Percentiles rank a stretch among this genome's conserved stretches.
phyloP scores from a whole-genome alignment of 92 coral and sea anemone genomes.

The Palythoa caribaeorum region DNA sequence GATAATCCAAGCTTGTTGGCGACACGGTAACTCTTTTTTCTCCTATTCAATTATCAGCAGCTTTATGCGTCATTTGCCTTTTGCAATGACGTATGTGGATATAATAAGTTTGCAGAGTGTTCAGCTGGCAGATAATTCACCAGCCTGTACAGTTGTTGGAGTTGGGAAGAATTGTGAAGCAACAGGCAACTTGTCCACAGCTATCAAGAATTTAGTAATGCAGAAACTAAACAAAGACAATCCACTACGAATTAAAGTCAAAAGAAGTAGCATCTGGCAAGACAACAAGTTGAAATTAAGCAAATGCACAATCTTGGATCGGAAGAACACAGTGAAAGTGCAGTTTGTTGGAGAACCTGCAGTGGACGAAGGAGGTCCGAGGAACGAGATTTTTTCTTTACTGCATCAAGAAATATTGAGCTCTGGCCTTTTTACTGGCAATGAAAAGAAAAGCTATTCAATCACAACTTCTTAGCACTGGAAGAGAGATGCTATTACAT shows the following conservation, averaged over 20 bases:
- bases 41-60: too few relatives aligned
- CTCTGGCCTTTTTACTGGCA: conserved; percentile 61
- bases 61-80: neutral
- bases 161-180: neutral
- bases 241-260: conserved; percentile 52
- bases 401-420: conserved; percentile 47
- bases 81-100: neutral
- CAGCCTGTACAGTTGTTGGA: neutral
- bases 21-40: too few relatives aligned
- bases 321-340: conserved; percentile 46
- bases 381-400: conserved; percentile 61
- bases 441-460: conserved; percentile 46
- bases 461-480: conserved; percentile 57
- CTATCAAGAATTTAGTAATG: too few relatives aligned
- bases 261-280: conserved; percentile 66
- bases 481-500: conserved; percentile 56
- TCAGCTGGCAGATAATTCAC: neutral
- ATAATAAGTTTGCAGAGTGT: neutral
- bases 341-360: too few relatives aligned
- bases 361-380: too few relatives aligned
- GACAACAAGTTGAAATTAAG: conserved; percentile 55
- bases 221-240: conserved; percentile 51
- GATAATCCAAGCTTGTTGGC: too few relatives aligned
- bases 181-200: too few relatives aligned
- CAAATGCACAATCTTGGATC: conserved; percentile 43